Percentiles rank a stretch among this genome's conserved stretches.
These are phyloP conservation scores for Nymphalis io DNA, from an alignment of 1,140 invertebrate genomes.

Conservation along the genomic window DNA sequence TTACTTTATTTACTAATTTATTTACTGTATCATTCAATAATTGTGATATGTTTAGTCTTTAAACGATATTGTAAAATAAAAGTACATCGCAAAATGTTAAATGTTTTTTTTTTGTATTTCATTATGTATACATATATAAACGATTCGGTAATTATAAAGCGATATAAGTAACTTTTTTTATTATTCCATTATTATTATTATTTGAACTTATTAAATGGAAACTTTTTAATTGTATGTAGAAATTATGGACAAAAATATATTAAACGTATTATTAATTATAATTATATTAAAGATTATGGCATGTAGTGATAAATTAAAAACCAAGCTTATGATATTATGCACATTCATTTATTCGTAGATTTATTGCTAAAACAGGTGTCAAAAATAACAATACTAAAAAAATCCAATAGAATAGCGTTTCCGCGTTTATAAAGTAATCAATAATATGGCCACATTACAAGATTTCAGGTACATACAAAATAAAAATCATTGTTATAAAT, in stretches of 20 bases:
- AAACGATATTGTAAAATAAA: constrained; percentile 35
- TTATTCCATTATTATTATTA: too few relatives aligned
- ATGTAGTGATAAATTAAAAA: constrained; percentile 36
- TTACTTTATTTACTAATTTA: constrained; percentile 30
- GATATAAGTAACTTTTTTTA: too few relatives aligned
- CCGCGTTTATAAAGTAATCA: constrained; percentile 54
- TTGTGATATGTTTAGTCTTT: constrained; percentile 67
- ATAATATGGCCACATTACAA: constrained; percentile 77
- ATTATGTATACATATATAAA: background rate
- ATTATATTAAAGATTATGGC: too few relatives aligned
- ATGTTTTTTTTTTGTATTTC: constrained; percentile 1
- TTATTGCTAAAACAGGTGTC: constrained; percentile 70
- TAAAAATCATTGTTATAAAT: constrained; percentile 67
- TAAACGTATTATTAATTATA: too few relatives aligned
- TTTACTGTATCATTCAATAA: constrained; percentile 52
- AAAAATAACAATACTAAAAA: constrained; percentile 63
- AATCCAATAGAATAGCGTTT: constrained; percentile 56
- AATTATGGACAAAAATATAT: too few relatives aligned
- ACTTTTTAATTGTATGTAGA: too few relatives aligned
- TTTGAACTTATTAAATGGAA: too few relatives aligned
- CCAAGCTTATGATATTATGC: constrained; percentile 55
- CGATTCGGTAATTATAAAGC: too few relatives aligned
- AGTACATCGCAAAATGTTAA: constrained; percentile 31
- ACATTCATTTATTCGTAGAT: constrained; percentile 72
- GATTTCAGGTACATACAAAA: constrained; percentile 78